A percentile compares a stretch with the other conserved stretches of the same genome.
phyloP scores from a whole-genome alignment of 2,113 vertebrate genomes.

The Burhinus oedicnemus region DNA sequence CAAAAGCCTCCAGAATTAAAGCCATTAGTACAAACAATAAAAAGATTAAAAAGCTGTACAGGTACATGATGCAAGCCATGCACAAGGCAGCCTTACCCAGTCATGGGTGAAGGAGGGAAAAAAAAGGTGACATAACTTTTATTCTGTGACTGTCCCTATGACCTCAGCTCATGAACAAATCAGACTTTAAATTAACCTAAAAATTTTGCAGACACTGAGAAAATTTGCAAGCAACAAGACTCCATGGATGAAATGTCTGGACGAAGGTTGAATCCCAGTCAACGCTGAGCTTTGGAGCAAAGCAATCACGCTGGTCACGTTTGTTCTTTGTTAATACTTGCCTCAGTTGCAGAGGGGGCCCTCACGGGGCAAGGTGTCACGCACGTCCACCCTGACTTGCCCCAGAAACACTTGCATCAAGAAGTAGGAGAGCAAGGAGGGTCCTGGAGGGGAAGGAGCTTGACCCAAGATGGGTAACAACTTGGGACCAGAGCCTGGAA shows the following conservation, averaged over 20 bases:
- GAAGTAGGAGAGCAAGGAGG: neutral
- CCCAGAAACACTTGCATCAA: neutral
- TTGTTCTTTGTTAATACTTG: neutral
- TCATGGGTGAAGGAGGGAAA: neutral
- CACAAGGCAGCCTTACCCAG: neutral
- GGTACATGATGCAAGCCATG: neutral
- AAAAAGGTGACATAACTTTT: neutral
- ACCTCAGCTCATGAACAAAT: neutral
- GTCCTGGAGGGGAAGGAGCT: neutral
- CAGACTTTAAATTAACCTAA: neutral
- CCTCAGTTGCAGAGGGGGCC: neutral
- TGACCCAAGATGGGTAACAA: neutral
- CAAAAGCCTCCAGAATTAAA: slow-evolving; percentile 12
- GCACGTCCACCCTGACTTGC: neutral
- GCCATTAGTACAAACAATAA: neutral
- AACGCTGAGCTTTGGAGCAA: neutral
- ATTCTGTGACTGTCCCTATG: neutral
- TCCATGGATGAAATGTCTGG: neutral
- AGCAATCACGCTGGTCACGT: neutral
- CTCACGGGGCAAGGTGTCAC: rapidly evolving
- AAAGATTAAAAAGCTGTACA: neutral
- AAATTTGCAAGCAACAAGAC: neutral
- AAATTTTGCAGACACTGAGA: neutral
- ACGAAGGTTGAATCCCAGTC: rapidly evolving
- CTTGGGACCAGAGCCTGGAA: neutral